Evolutionary conservation across 2,113 vertebrate genomes (phyloP).

Genomic region (Gymnarchus niloticus): DNA sequence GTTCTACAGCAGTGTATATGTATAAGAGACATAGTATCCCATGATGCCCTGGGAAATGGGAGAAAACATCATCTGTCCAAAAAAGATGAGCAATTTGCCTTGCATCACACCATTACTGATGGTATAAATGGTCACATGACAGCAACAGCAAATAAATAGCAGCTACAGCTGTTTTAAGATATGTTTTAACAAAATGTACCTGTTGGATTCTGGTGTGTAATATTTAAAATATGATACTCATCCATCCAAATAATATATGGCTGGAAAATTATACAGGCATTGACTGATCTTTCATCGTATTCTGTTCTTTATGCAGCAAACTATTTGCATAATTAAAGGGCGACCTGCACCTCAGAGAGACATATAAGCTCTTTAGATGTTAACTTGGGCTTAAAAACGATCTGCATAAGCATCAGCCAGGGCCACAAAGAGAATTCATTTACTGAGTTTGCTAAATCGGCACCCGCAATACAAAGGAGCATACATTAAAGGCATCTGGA

Average conservation of each 20-base stretch:
- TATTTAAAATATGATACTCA: background rate
- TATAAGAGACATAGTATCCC: too few relatives aligned
- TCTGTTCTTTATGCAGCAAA: background rate
- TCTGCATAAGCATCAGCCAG: background rate
- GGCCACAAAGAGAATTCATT: background rate
- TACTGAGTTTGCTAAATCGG: background rate
- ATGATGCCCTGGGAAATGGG: too few relatives aligned
- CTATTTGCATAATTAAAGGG: background rate
- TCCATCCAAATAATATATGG: background rate
- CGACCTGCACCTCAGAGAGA: background rate
- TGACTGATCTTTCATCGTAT: background rate
- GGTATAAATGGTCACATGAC: background rate
- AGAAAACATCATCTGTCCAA: background rate
- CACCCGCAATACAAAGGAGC: background rate
- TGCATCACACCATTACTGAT: background rate
- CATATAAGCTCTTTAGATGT: background rate
- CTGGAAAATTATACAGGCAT: background rate
- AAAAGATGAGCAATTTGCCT: background rate
- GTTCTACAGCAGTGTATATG: background rate
- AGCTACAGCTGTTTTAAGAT: background rate
- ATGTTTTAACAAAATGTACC: background rate
- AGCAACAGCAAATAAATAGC: background rate
- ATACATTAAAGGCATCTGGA: slow-evolving; percentile 20
- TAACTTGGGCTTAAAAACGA: background rate
- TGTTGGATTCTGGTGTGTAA: background rate